phyloP scores from a whole-genome alignment of 2,113 vertebrate species.

The Panurus biarmicus region DNA sequence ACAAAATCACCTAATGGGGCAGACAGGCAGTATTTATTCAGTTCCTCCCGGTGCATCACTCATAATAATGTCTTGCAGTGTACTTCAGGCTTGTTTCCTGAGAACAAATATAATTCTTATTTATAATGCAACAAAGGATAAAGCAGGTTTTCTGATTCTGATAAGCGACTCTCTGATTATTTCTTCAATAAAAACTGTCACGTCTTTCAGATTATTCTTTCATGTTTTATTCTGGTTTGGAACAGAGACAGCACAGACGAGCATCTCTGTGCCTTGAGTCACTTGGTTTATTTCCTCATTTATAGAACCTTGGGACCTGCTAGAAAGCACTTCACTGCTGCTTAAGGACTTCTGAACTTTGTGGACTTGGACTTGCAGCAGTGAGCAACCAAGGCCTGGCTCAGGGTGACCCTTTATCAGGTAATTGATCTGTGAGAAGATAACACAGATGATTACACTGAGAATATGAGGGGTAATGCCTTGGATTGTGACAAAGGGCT shows the following conservation, averaged over 20 bases:
- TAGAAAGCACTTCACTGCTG: background rate
- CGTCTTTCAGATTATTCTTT: slow-evolving; percentile 12
- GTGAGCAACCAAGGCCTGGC: background rate
- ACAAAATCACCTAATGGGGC: slow-evolving; percentile 2
- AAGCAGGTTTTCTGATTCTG: background rate
- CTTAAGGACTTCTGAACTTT: slow-evolving; percentile 1
- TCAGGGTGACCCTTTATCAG: background rate
- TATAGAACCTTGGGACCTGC: background rate
- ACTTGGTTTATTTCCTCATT: slow-evolving; percentile 12
- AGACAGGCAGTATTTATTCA: slow-evolving; percentile 9
- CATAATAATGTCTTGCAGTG: background rate
- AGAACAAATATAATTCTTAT: slow-evolving; percentile 50
- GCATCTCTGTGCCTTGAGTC: background rate
- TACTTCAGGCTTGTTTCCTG: slow-evolving; percentile 4
- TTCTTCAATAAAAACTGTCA: slow-evolving; percentile 9
- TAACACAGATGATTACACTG: background rate
- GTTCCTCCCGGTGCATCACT: background rate
- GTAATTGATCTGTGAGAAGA: slow-evolving; percentile 5
- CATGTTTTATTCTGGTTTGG: slow-evolving; percentile 3
- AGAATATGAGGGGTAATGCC: background rate
- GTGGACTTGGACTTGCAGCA: background rate
- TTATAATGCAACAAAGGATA: slow-evolving; percentile 60
- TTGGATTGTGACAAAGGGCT: background rate
- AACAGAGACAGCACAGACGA: background rate
- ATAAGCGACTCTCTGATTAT: slow-evolving; percentile 34